A percentile compares a stretch with the other conserved stretches of the same genome.
Evolutionary conservation across 2,888 invertebrate species (phyloP).

Genomic region (Chrysolina oricalcia): DNA sequence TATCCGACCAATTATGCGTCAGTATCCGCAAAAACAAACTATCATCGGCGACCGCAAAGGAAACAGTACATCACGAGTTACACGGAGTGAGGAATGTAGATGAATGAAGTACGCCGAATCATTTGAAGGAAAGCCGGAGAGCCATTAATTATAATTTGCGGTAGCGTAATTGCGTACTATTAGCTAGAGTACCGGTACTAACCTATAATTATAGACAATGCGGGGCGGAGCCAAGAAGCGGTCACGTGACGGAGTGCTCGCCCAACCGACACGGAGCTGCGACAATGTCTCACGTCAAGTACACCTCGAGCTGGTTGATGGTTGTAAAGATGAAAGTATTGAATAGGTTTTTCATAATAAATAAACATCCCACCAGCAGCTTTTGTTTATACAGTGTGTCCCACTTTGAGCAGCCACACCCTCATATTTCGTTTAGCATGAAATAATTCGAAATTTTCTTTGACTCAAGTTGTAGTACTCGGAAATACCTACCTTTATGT

Average conservation of each 20-base stretch:
- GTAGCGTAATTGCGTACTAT: constrained; percentile 70
- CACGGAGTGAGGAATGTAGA: constrained; percentile 25
- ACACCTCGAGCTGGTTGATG: constrained; percentile 57
- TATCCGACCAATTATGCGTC: constrained; percentile 16
- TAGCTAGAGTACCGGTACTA: constrained; percentile 63
- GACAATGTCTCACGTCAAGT: constrained; percentile 61
- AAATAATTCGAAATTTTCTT: too few species aligned
- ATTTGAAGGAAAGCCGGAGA: constrained; percentile 55
- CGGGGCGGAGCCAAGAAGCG: constrained; percentile 62
- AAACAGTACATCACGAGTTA: neutral
- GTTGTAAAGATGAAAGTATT: constrained; percentile 47
- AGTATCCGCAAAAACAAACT: neutral
- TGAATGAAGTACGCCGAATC: constrained; percentile 28
- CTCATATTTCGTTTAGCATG: too few species aligned
- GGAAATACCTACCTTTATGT: too few species aligned
- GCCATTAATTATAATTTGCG: constrained; percentile 66
- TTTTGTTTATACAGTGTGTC: neutral
- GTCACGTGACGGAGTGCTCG: constrained; percentile 46
- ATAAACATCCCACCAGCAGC: neutral
- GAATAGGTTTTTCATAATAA: constrained; percentile 53
- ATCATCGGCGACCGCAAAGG: constrained; percentile 10
- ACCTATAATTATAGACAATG: constrained; percentile 70
- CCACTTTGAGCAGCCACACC: too few species aligned
- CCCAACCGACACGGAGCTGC: constrained; percentile 51
- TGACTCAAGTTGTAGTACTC: too few species aligned